Evolutionary conservation across 2,113 vertebrate genomes (phyloP).

Genomic region (Coryphaenoides rupestris): DNA sequence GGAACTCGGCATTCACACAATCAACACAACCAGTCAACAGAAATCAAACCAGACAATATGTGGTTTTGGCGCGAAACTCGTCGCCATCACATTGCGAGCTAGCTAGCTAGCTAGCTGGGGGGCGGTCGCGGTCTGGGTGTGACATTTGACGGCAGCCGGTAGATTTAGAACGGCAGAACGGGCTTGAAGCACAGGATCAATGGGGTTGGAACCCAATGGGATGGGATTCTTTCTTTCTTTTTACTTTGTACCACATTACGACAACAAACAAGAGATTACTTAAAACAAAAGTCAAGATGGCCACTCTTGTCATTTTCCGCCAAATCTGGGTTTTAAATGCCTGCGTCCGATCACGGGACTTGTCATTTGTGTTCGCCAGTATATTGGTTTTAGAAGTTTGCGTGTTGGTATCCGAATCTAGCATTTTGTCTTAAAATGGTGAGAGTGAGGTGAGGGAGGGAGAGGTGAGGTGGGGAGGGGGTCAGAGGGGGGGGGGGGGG

Average conservation of each 20-base stretch:
- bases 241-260: too few relatives aligned
- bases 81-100: not conserved
- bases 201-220: not conserved
- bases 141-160: slow-evolving; percentile 11
- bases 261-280: too few relatives aligned
- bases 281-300: not conserved
- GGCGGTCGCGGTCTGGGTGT: slow-evolving; percentile 23
- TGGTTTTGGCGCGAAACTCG: slow-evolving; percentile 23
- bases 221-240: too few relatives aligned
- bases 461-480: too few relatives aligned
- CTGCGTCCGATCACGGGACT: not conserved
- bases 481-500: too few relatives aligned
- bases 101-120: too few relatives aligned
- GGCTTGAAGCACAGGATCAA: slow-evolving; percentile 4
- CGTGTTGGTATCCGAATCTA: too few relatives aligned
- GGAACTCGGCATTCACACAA: slow-evolving; percentile 31
- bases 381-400: too few relatives aligned
- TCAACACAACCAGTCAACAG: slow-evolving; percentile 23
- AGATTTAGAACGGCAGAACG: slow-evolving; percentile 52
- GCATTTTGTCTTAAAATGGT: too few relatives aligned
- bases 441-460: too few relatives aligned
- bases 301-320: not conserved
- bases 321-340: not conserved
- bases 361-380: too few relatives aligned
- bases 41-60: slow-evolving; percentile 14